Evolutionary conservation across 2,113 vertebrate genomes (phyloP), one percentile per base, ranked within the genome.

Genomic region (Syngnathus floridae): DNA sequence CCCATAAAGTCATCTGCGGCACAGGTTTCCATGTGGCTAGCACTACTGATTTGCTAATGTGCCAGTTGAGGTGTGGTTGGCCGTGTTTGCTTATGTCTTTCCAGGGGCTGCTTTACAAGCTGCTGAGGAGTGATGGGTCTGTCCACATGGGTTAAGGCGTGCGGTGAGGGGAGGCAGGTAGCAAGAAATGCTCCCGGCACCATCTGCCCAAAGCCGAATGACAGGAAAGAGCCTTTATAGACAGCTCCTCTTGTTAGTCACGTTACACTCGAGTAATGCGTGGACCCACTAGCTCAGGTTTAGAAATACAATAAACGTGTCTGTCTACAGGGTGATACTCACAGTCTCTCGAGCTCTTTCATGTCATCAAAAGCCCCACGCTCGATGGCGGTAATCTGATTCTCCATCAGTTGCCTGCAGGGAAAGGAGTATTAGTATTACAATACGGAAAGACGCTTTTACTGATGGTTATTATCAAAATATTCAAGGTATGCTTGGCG

Each of bases 301-400:
- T 41, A 60, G 54, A 57, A 69, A 68, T 70, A 51, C 51, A 67
- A 74, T 62, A 56, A 51, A 69, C 64, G 65, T 26, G 48, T 73
- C 58, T 69, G 67, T 62, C 69, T 67, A 16, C 38, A 63, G 61
- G 77, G 68, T 77, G 67, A 58, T 82, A 98, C 97, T 98, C 80
- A 99, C 97, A 99, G 93, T 65, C 97, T 90, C 87, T 99, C 97
- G 80, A 99, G 90, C 83, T 99, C 96, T 90, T 93, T 97, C 96
- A 98, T 92, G 90, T 99, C 97, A 46, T 99, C 96, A 0, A 99
- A 98, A 2, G 93, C 95, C 5, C 97, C 96, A 0, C 94, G 92
- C 74, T 99, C 97, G 66, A 99, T 93, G 1, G 70, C 72, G 37
- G 79, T 92, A 72, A 99, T 97, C 90, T 98, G 96, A 90, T 99